Evolutionary conservation across 2,888 invertebrate species (phyloP).

Genomic region (Scaptomyza tumidula): DNA sequence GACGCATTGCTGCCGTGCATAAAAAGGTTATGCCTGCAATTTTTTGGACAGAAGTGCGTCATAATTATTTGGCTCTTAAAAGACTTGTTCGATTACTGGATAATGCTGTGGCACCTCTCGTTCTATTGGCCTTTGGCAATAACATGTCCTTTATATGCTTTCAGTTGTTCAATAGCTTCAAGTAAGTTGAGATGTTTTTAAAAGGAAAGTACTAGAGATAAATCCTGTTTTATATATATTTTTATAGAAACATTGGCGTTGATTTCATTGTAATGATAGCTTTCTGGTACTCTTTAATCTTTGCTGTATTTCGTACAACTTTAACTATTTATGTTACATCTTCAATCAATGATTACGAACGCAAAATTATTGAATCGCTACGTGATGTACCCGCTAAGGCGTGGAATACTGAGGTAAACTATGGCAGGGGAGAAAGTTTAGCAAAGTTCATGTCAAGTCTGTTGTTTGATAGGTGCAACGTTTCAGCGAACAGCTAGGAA

Average conservation of each 20-base stretch:
- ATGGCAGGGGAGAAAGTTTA: too few relatives aligned
- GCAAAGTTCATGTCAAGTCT: not conserved
- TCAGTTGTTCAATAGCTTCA: slow-evolving; percentile 87
- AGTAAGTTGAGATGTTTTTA: slow-evolving; percentile 58
- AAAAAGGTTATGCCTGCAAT: slow-evolving; percentile 83
- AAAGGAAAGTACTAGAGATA: accelerated
- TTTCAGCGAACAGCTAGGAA: slow-evolving; percentile 79
- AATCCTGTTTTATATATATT: not conserved
- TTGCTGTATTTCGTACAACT: slow-evolving; percentile 85
- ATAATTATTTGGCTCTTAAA: slow-evolving; percentile 88
- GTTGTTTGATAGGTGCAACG: slow-evolving; percentile 67
- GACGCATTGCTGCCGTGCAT: slow-evolving; percentile 84
- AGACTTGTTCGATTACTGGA: slow-evolving; percentile 88
- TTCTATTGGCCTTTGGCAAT: slow-evolving; percentile 88
- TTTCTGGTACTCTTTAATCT: slow-evolving; percentile 86
- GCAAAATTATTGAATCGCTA: slow-evolving; percentile 85
- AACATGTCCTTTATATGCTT: slow-evolving; percentile 91
- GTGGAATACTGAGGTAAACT: slow-evolving; percentile 84
- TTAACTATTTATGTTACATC: slow-evolving; percentile 86
- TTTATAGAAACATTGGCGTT: slow-evolving; percentile 80
- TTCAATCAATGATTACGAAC: slow-evolving; percentile 85
- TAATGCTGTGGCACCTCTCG: slow-evolving; percentile 87
- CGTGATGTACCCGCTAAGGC: slow-evolving; percentile 84
- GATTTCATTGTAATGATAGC: slow-evolving; percentile 84
- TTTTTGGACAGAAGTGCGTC: slow-evolving; percentile 88